These are phyloP conservation scores for Drosophila siamana DNA, from an alignment of 2,888 invertebrate species.

Conservation along the genomic window DNA sequence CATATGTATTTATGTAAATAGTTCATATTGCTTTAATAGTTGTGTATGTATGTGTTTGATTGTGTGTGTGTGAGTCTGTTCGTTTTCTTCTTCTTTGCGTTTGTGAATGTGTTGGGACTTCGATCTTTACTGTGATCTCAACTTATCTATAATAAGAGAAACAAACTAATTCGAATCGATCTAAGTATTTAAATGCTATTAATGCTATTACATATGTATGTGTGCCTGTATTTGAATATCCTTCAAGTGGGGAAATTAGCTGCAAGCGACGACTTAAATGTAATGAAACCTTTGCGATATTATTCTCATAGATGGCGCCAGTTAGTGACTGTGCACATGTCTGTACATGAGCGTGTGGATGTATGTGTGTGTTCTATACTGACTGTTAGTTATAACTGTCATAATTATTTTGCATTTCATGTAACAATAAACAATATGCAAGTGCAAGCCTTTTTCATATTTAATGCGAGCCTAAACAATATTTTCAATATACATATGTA, in stretches of 20 bases:
- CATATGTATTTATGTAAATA: conserved; percentile 5
- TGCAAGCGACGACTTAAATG: conserved; percentile 59
- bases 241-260: conserved; percentile 34
- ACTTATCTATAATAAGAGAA: conserved; percentile 4
- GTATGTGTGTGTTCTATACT: background rate
- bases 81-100: background rate
- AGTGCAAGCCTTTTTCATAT: conserved; percentile 51
- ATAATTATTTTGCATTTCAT: background rate
- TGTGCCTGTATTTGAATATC: conserved; percentile 7
- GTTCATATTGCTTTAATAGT: conserved; percentile 52
- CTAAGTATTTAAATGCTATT: conserved; percentile 12
- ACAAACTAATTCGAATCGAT: conserved; percentile 7
- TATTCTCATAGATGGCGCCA: conserved; percentile 15
- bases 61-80: background rate
- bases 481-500: conserved; percentile 16
- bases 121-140: background rate
- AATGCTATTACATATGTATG: background rate
- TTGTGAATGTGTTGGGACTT: background rate
- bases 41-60: background rate
- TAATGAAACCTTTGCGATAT: conserved; percentile 66
- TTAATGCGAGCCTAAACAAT: conserved; percentile 53
- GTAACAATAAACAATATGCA: conserved; percentile 42
- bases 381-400: background rate
- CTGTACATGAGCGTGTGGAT: background rate
- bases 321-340: conserved; percentile 9